Percentiles rank a stretch among this genome's conserved stretches.
These are phyloP conservation scores for Adineta ricciae DNA, from an alignment of 2,888 invertebrate genomes.

Conservation along the genomic window DNA sequence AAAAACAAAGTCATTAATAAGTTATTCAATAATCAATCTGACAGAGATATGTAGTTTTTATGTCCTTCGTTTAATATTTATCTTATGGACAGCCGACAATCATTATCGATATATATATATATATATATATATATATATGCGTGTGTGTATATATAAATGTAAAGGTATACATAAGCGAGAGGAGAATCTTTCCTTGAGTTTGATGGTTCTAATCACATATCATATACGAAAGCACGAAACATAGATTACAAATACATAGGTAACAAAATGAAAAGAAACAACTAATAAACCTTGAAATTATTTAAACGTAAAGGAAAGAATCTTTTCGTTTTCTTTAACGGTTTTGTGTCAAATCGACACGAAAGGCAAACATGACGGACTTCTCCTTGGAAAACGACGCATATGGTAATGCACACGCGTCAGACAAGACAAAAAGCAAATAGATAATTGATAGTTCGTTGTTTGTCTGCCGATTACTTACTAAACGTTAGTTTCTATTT, in stretches of 20 bases:
- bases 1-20: neutral
- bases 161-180: too few species aligned
- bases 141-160: too few species aligned
- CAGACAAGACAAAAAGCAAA: neutral
- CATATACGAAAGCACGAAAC: neutral
- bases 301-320: neutral
- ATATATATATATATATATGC: too few species aligned
- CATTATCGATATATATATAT: neutral
- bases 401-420: neutral
- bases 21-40: neutral
- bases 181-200: neutral
- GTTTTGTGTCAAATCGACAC: neutral
- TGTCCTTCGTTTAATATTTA: neutral
- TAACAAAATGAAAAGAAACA: neutral
- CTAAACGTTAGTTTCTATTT: neutral
- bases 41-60: neutral
- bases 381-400: neutral
- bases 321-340: neutral
- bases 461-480: neutral
- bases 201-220: neutral
- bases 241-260: neutral
- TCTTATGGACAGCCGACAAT: neutral
- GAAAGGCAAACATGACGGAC: neutral
- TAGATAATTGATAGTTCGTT: neutral
- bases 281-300: neutral